phyloP scores from a whole-genome alignment of 2,888 invertebrate genomes.

The Watsonalla binaria region DNA sequence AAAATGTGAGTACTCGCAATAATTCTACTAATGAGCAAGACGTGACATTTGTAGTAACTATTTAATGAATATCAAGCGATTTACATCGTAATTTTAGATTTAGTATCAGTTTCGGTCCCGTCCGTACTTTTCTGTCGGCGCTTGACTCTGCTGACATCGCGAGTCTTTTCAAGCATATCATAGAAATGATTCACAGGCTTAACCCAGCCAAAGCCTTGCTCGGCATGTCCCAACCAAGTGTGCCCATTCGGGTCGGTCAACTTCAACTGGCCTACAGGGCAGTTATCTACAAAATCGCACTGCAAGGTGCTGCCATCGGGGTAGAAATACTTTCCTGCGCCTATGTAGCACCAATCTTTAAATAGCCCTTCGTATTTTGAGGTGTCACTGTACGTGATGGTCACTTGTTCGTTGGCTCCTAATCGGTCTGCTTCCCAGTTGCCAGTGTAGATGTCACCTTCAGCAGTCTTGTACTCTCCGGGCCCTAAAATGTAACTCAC shows the following conservation, averaged over 20 bases:
- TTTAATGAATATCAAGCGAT: too few relatives aligned
- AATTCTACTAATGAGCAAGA: too few relatives aligned
- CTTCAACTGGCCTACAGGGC: slow-evolving; percentile 58
- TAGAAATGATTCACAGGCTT: slow-evolving; percentile 66
- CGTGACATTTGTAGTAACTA: too few relatives aligned
- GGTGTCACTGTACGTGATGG: slow-evolving; percentile 63
- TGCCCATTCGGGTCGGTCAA: slow-evolving; percentile 74
- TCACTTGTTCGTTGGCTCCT: slow-evolving; percentile 42
- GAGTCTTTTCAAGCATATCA: slow-evolving; percentile 44
- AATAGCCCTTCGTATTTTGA: slow-evolving; percentile 70
- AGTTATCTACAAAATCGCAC: slow-evolving; percentile 72
- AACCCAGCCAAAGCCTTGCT: slow-evolving; percentile 56
- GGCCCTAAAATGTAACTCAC: slow-evolving; percentile 39
- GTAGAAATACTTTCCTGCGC: slow-evolving; percentile 69
- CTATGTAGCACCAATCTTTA: slow-evolving; percentile 67
- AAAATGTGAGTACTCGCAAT: too few relatives aligned
- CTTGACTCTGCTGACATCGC: slow-evolving; percentile 21
- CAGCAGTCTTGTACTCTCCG: slow-evolving; percentile 78
- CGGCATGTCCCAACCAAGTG: slow-evolving; percentile 71
- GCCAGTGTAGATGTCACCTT: slow-evolving; percentile 78
- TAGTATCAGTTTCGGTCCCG: slow-evolving; percentile 5
- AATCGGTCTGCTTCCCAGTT: slow-evolving; percentile 77
- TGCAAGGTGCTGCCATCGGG: slow-evolving; percentile 68
- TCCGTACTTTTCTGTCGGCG: slow-evolving; percentile 12
- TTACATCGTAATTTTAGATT: background rate